Percentiles rank a stretch among this genome's conserved stretches.
Conservation (phyloP, 2,888 invertebrate species). For the Cataglyphis rosenhaueri region DNA sequence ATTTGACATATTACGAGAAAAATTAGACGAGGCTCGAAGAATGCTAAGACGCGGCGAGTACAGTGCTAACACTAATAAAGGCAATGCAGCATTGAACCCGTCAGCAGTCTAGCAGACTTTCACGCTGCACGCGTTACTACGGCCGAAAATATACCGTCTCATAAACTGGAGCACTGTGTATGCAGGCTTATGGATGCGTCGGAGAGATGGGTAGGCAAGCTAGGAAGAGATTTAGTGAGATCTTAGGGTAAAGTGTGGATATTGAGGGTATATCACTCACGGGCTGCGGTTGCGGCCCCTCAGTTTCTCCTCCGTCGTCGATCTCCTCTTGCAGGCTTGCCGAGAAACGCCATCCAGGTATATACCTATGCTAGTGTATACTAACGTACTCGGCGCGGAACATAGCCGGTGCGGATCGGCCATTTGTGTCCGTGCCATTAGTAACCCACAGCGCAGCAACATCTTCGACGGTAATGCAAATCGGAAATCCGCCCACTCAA, state of each 20-base stretch:
- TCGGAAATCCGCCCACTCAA: conserved; percentile 81
- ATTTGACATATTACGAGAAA: neutral
- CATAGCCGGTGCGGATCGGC: conserved; percentile 64
- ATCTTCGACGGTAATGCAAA: conserved; percentile 80
- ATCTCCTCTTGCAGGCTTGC: conserved; percentile 52
- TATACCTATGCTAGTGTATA: conserved; percentile 63
- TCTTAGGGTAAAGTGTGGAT: conserved; percentile 83
- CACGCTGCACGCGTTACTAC: conserved; percentile 12
- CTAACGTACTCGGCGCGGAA: conserved; percentile 34
- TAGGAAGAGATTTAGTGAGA: conserved; percentile 81
- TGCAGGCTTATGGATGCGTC: conserved; percentile 68
- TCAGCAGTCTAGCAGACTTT: conserved; percentile 4
- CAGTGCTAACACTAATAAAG: conserved; percentile 3
- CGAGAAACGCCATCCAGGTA: conserved; percentile 70
- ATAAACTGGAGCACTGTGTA: conserved; percentile 77
- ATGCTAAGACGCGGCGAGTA: neutral
- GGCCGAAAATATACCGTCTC: conserved; percentile 76
- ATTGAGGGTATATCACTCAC: conserved; percentile 84
- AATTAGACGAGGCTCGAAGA: neutral
- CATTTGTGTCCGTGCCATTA: conserved; percentile 74
- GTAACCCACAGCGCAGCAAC: conserved; percentile 74
- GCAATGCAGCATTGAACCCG: conserved; percentile 2
- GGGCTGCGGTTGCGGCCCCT: conserved; percentile 77
- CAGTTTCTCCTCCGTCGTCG: conserved; percentile 27
- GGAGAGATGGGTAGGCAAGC: conserved; percentile 72